Evolutionary conservation across 2,888 invertebrate species (phyloP), one percentile per base, ranked within the genome.

Genomic region (Poecilobothrus nobilitatus): DNA sequence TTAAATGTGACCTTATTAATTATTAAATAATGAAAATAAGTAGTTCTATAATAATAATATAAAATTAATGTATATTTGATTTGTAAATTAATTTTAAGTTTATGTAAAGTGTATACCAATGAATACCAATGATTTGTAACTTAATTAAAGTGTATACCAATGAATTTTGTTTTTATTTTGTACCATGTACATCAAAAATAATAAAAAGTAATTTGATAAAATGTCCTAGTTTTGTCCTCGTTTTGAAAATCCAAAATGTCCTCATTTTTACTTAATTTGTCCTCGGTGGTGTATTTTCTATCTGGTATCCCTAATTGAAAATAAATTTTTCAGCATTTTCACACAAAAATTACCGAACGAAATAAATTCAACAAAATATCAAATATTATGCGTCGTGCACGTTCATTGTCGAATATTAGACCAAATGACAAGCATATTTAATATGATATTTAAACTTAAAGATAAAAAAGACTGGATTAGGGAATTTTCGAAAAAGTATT

Each of bases 81-180:
- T 62, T 22, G 22, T 62, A 62, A 62, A 21, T 27, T 33, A 64
- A 6, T 15, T 64, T 64, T 64, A 64, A 64, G 33, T 27, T 63
- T 63, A 63, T 63, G 12, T 33, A 64, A 12, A 64, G 18, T 33
- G 64, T 37, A 37, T 8, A 8, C 27, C 18, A 61, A 6, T 61
- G 61, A n/a, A 61, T 61, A n/a, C 61, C n/a, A 18, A 61, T 34
- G 34, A 5, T 8, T 8, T 7, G 34, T 7, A 5, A 34, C 5
- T 34, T 34, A 34, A 8, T 7, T 8, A 7, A 34, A 7, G 8
- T 5, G 34, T 34, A 62, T 62, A 64, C 33, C 27, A 64, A 12
- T 64, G 64, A 64, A 33, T 64, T 64, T 63, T 53, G 53, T 62
- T 62, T 62, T 64, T 64, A 33, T 64, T 64, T 64, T 64, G 64